phyloP scores from a whole-genome alignment of 2,797 vertebrate genomes.

The Danio choprae region DNA sequence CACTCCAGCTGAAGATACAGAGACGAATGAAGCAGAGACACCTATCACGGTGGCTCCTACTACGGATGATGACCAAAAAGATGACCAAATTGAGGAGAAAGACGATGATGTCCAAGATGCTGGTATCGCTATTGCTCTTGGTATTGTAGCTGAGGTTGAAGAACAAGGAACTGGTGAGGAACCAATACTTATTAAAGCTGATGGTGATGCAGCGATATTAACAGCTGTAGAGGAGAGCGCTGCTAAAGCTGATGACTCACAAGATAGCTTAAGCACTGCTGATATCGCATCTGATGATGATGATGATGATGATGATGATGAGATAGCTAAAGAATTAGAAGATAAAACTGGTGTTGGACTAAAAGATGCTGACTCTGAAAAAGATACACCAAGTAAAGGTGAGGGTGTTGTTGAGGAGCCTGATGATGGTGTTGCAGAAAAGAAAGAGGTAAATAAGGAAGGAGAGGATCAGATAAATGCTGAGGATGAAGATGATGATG shows the following conservation, averaged over 20 bases:
- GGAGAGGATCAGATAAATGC: slow-evolving; percentile 49
- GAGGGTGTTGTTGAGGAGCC: slow-evolving; percentile 18
- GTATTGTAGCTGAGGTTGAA: slow-evolving; percentile 28
- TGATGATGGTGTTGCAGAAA: slow-evolving; percentile 39
- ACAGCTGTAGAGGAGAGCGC: slow-evolving; percentile 13
- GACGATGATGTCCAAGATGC: slow-evolving; percentile 47
- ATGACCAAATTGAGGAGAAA: slow-evolving; percentile 50
- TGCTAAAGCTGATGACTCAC: slow-evolving; percentile 34
- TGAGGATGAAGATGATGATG: slow-evolving; percentile 32
- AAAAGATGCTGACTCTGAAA: too few relatives aligned
- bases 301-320: slow-evolving; percentile 38
- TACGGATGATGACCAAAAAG: slow-evolving; percentile 44
- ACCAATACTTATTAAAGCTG: slow-evolving; percentile 8
- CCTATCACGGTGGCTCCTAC: background rate
- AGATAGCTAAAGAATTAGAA: slow-evolving; percentile 11
- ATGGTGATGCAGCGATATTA: slow-evolving; percentile 6
- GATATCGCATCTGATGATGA: slow-evolving; percentile 16
- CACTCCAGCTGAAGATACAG: slow-evolving; percentile 20
- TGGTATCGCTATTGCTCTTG: slow-evolving; percentile 24
- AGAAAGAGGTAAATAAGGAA: slow-evolving; percentile 41
- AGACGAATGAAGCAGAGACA: background rate
- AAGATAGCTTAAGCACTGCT: slow-evolving; percentile 2
- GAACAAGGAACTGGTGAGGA: slow-evolving; percentile 45
- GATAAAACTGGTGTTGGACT: background rate
- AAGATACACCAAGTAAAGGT: background rate